These are phyloP conservation scores for Diarsia brunnea DNA, from an alignment of 2,888 invertebrate genomes.

Conservation along the genomic window DNA sequence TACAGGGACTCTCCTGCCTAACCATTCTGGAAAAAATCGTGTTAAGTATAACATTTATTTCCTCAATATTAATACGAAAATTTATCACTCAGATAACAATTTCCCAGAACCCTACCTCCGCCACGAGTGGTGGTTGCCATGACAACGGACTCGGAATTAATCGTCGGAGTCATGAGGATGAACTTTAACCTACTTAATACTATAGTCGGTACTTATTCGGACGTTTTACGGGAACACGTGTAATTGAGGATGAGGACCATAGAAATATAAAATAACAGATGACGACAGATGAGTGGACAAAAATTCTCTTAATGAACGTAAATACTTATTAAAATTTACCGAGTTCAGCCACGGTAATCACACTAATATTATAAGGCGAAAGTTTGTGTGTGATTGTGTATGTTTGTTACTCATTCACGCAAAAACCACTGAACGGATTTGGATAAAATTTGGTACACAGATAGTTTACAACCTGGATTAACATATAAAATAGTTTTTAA, in stretches of 20 bases:
- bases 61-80: neutral
- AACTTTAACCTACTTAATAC: neutral
- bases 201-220: neutral
- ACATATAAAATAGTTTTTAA: too few species aligned
- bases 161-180: conserved; percentile 3
- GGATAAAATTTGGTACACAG: too few species aligned
- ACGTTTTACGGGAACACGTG: neutral
- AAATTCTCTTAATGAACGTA: too few species aligned
- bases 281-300: neutral
- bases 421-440: too few species aligned
- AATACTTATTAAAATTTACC: too few species aligned
- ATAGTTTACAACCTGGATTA: too few species aligned
- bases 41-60: neutral
- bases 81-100: neutral
- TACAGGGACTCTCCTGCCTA: too few species aligned
- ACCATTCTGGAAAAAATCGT: neutral
- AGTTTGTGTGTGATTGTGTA: too few species aligned
- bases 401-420: too few species aligned
- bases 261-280: too few species aligned
- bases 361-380: too few species aligned
- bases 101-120: neutral
- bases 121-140: conserved; percentile 4
- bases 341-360: too few species aligned
- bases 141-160: conserved; percentile 3
- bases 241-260: neutral